A percentile compares a stretch with the other conserved stretches of the same genome.
Conservation (phyloP, 2,888 invertebrate genomes). For the Scaptomyza cyrtandrae region DNA sequence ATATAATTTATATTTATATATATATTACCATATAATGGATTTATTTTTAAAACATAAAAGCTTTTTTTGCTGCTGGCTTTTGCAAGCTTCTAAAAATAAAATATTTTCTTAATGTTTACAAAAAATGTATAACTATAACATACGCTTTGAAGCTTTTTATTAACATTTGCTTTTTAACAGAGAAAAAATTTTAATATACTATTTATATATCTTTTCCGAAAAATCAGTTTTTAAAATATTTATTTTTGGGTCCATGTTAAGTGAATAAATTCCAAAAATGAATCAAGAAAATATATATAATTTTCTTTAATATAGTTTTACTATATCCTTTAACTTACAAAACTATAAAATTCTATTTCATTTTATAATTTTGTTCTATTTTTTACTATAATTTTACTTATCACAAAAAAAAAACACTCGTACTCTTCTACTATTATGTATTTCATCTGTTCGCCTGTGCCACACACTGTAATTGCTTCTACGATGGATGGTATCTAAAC, state of each 20-base stretch:
- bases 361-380: slow-evolving; percentile 37
- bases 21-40: slow-evolving; percentile 4
- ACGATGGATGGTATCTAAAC: slow-evolving; percentile 82
- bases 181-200: slow-evolving; percentile 12
- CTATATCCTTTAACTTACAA: slow-evolving; percentile 18
- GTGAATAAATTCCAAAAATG: neutral
- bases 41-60: slow-evolving; percentile 8
- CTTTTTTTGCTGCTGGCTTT: slow-evolving; percentile 53
- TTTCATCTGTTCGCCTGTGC: slow-evolving; percentile 84
- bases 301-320: slow-evolving; percentile 5
- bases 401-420: slow-evolving; percentile 70
- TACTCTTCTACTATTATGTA: slow-evolving; percentile 81
- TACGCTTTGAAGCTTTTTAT: slow-evolving; percentile 35
- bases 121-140: slow-evolving; percentile 5
- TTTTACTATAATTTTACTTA: slow-evolving; percentile 55
- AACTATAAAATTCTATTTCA: slow-evolving; percentile 45
- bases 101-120: slow-evolving; percentile 13
- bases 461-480: slow-evolving; percentile 80
- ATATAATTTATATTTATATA: neutral
- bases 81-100: slow-evolving; percentile 31
- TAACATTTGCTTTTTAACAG: slow-evolving; percentile 30
- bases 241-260: slow-evolving; percentile 7
- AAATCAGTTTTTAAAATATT: neutral
- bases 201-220: slow-evolving; percentile 4
- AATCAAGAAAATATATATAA: neutral